Evolutionary conservation across 2,113 vertebrate species (phyloP).

Genomic region (Bufo bufo): DNA sequence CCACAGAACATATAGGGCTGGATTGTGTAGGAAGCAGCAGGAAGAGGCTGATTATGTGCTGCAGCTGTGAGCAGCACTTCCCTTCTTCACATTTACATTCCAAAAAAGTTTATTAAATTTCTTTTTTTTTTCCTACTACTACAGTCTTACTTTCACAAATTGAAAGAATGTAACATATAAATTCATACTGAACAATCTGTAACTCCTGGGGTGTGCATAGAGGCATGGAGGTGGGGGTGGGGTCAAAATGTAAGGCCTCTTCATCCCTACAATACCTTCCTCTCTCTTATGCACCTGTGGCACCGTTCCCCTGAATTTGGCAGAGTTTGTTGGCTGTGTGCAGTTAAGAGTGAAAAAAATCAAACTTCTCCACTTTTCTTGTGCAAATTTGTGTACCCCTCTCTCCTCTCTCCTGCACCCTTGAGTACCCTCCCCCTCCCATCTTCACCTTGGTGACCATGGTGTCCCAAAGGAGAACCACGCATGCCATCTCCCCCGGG

Average conservation of each 20-base stretch:
- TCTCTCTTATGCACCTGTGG: neutral
- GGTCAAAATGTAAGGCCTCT: neutral
- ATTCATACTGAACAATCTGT: neutral
- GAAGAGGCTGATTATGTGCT: slow-evolving; percentile 54
- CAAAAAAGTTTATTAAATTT: slow-evolving; percentile 31
- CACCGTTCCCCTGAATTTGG: neutral
- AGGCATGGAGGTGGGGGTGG: neutral
- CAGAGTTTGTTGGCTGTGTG: too few species aligned
- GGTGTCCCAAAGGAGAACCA: too few species aligned
- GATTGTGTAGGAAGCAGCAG: slow-evolving; percentile 53
- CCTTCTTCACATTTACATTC: slow-evolving; percentile 41
- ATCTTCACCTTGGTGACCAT: too few species aligned
- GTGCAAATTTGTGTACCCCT: neutral
- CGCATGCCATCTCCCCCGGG: too few species aligned
- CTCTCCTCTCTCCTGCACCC: neutral
- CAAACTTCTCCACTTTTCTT: neutral
- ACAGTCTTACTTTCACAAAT: neutral
- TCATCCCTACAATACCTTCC: neutral
- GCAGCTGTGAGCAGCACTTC: slow-evolving; percentile 46
- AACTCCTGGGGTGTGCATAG: neutral
- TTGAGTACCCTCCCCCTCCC: neutral
- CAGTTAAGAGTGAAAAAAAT: too few species aligned
- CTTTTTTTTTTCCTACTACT: neutral
- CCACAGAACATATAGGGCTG: slow-evolving; percentile 48
- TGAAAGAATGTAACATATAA: neutral